These are phyloP conservation scores for Chrysina gloriosa DNA, from an alignment of 2,888 invertebrate species.

Conservation along the genomic window DNA sequence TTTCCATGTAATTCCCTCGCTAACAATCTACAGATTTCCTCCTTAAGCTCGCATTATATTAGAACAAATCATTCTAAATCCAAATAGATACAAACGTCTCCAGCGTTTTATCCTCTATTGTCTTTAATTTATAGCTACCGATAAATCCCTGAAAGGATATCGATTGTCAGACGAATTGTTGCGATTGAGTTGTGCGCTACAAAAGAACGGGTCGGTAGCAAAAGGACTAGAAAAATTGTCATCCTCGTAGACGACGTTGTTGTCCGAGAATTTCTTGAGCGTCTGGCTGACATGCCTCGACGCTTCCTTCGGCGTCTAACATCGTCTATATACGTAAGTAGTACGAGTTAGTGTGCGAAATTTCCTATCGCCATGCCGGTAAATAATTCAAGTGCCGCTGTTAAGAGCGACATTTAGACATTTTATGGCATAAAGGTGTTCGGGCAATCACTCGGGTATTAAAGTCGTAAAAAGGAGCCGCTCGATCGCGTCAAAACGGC, in stretches of 20 bases:
- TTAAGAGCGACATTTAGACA: slow-evolving; percentile 10
- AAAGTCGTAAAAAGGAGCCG: neutral
- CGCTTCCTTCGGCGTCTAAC: neutral
- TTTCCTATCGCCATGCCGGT: neutral
- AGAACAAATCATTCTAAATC: no score
- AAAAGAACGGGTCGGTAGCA: neutral
- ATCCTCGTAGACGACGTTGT: neutral
- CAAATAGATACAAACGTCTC: no score
- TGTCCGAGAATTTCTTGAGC: no score
- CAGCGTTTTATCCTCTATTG: no score
- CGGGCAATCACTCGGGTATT: slow-evolving; percentile 4
- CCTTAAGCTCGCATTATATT: no score
- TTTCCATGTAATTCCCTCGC: no score
- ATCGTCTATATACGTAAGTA: neutral
- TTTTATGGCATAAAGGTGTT: slow-evolving; percentile 1
- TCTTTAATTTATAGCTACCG: neutral
- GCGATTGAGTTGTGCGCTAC: slow-evolving; percentile 2
- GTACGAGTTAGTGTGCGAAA: neutral
- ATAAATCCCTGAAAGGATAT: neutral
- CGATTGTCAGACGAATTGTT: neutral
- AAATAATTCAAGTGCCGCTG: slow-evolving; percentile 20
- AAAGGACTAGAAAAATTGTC: neutral
- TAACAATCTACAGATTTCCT: no score
- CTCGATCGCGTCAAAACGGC: neutral
- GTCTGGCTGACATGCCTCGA: neutral